Evolutionary conservation across 2,113 vertebrate species (phyloP).

Genomic region (Lampris incognitus): DNA sequence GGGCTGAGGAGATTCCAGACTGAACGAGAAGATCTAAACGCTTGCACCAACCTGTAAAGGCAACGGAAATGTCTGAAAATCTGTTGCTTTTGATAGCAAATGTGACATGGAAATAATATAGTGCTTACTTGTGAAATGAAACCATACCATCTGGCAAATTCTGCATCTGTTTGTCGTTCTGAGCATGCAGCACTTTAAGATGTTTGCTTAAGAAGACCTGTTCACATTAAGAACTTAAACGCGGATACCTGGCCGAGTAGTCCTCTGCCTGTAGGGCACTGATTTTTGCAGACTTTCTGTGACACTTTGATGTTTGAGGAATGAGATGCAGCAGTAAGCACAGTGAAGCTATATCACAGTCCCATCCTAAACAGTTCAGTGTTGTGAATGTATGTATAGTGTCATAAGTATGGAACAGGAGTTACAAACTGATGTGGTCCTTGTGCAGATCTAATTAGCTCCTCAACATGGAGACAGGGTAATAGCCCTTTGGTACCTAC

Average conservation of each 20-base stretch:
- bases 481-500: constrained; percentile 21
- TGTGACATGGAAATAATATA: no score
- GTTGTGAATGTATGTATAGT: neutral
- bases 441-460: constrained; percentile 30
- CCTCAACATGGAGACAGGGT: constrained; percentile 19
- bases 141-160: no score
- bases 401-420: neutral
- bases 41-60: no score
- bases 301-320: constrained; percentile 13
- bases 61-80: no score
- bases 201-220: no score
- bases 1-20: no score
- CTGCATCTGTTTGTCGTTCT: no score
- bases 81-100: no score
- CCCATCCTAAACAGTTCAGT: constrained; percentile 22
- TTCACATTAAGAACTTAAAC: neutral
- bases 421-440: neutral
- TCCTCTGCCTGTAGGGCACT: constrained; percentile 19
- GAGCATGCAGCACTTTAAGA: neutral
- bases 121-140: no score
- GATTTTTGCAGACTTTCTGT: constrained; percentile 19
- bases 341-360: constrained; percentile 17
- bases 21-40: no score
- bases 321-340: constrained; percentile 30
- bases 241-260: constrained; percentile 15